Evolutionary conservation across 2,888 invertebrate genomes (phyloP), one percentile per base, ranked within the genome.

Genomic region (Agonopterix arenella): DNA sequence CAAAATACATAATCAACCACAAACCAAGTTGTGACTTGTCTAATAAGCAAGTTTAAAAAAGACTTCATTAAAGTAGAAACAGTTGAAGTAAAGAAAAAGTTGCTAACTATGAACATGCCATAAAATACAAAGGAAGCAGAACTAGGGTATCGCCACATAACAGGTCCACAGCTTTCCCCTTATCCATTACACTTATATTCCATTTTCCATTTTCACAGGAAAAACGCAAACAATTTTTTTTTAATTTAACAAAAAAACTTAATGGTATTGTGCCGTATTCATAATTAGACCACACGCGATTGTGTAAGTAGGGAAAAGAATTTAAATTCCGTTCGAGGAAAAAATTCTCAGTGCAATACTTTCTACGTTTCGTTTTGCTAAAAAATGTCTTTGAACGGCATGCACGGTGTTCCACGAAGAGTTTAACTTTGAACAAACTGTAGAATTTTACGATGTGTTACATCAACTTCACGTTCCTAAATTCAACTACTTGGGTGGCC

Each of bases 231-330:
- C 11, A 66, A 68, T 67, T 71, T 73, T 74, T 69, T 61, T 60
- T 58, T 28, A 28, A 28, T 54, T 49, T 44, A 54, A 55, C 53
- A 61, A 68, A 68, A n/a, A 72, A 72, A 54, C 55, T 66, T 68
- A 69, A 66, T 64, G 67, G 64, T 65, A 70, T 70, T 73, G 68
- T 69, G 63, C 69, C 53, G 58, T 69, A 68, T 67, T 84, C 81
- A 82, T 80, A 82, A 84, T 84, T 77, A 86, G 88, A 86, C 86
- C 88, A 86, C 88, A 88, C 88, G 84, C 86, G 81, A 85, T 76
- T 77, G 78, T 68, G 70, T 66, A 82, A 78, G 70, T 70, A 78
- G 76, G 65, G 68, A 64, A 70, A 79, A 76, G 81, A 83, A 86
- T 86, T 84, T 83, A 47, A 84, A 86, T 84, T 82, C 79, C 75